Evolutionary conservation across 2,888 invertebrate species (phyloP).

Genomic region (Patella depressa): DNA sequence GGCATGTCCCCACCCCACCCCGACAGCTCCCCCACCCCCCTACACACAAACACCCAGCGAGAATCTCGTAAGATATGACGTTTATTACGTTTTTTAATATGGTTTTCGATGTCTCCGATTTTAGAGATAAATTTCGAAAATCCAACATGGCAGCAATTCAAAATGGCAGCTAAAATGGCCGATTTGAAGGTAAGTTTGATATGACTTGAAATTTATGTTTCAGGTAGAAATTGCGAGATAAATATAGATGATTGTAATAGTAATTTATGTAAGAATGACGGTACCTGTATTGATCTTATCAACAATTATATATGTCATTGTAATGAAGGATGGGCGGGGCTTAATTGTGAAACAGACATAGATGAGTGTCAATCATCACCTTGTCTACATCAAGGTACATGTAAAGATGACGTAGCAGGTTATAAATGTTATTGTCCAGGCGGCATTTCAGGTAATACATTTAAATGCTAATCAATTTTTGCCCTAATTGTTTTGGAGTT

Average conservation of each 20-base stretch:
- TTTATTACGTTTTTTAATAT: too few relatives aligned
- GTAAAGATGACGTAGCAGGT: constrained; percentile 22
- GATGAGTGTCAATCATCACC: constrained; percentile 30
- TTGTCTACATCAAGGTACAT: constrained; percentile 31
- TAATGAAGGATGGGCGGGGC: constrained; percentile 24
- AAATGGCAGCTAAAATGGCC: too few relatives aligned
- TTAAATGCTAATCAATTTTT: too few relatives aligned
- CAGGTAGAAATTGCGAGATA: not conserved
- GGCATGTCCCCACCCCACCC: too few relatives aligned
- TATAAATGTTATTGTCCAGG: constrained; percentile 32
- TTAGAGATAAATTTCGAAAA: too few relatives aligned
- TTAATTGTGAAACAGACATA: constrained; percentile 23
- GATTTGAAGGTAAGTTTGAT: too few relatives aligned
- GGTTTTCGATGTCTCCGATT: too few relatives aligned
- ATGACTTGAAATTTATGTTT: not conserved
- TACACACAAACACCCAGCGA: too few relatives aligned
- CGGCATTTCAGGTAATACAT: constrained; percentile 25
- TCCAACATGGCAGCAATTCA: too few relatives aligned
- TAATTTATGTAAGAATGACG: not conserved
- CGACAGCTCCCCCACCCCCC: too few relatives aligned
- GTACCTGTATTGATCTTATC: not conserved
- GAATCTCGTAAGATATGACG: too few relatives aligned
- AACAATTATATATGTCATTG: constrained; percentile 9
- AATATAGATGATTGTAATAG: not conserved
- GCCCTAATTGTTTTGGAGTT: too few relatives aligned